phyloP scores from a whole-genome alignment of 2,797 vertebrate species.

The Rhynchonycteris naso region DNA sequence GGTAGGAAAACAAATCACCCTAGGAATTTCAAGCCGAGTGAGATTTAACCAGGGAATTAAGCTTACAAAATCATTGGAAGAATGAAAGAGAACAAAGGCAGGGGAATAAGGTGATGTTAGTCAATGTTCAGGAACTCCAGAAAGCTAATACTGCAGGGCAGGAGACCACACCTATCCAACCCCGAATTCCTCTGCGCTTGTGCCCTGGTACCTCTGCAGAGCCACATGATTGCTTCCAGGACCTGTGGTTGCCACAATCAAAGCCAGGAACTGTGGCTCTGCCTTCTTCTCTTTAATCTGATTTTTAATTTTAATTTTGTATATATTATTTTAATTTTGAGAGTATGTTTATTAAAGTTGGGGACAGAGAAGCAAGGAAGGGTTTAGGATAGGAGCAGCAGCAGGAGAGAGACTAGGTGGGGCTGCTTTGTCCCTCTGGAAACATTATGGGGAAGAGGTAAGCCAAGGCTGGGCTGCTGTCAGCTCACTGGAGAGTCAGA shows the following conservation, averaged over 20 bases:
- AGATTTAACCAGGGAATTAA: neutral
- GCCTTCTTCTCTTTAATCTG: neutral
- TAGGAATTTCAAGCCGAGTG: neutral
- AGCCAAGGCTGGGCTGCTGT: too few relatives aligned
- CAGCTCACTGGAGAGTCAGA: too few relatives aligned
- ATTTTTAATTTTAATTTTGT: neutral
- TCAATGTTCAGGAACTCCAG: neutral
- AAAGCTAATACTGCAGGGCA: neutral
- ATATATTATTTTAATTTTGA: too few relatives aligned
- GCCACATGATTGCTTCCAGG: neutral
- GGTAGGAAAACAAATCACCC: constrained; percentile 1
- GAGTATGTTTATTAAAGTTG: too few relatives aligned
- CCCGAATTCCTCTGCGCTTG: neutral
- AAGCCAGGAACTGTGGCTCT: neutral
- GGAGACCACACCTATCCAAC: too few relatives aligned
- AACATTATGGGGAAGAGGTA: too few relatives aligned
- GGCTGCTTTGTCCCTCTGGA: too few relatives aligned
- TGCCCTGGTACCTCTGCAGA: neutral
- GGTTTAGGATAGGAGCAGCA: too few relatives aligned
- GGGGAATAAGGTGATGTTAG: neutral
- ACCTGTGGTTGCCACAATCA: accelerated
- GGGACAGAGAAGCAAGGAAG: too few relatives aligned
- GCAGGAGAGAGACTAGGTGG: too few relatives aligned
- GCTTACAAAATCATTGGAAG: neutral
- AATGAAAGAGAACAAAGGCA: neutral